Conservation (phyloP, 2,113 vertebrate genomes). For the Gymnarchus niloticus region DNA sequence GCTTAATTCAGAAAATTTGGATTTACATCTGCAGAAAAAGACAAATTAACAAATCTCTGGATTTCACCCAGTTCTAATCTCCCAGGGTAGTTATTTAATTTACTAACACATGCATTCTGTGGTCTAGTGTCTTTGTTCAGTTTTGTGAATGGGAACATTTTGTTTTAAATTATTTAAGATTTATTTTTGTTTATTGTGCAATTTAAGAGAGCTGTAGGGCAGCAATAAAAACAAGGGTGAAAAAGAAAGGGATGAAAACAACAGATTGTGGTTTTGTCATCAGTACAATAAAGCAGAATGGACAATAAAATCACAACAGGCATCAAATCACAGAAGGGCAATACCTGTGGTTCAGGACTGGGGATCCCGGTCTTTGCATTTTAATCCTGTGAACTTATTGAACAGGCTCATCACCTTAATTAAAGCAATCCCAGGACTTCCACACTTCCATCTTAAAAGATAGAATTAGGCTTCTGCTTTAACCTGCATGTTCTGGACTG, state of each 20-base stretch:
- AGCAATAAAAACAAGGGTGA: not conserved
- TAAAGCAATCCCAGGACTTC: not conserved
- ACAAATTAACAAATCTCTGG: not conserved
- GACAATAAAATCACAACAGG: no score
- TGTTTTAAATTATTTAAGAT: not conserved
- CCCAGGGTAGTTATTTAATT: not conserved
- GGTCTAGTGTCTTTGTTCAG: not conserved
- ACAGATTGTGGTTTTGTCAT: no score
- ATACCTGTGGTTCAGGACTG: not conserved
- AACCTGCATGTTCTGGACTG: not conserved
- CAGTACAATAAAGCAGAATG: no score
- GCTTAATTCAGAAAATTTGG: not conserved
- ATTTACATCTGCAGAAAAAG: not conserved
- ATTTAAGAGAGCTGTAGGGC: not conserved
- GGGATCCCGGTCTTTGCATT: no score
- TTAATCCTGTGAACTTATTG: no score
- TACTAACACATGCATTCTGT: not conserved
- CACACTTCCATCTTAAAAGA: not conserved
- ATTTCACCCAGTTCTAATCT: not conserved
- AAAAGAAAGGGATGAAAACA: no score
- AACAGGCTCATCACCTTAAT: not conserved
- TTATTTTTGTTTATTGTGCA: not conserved
- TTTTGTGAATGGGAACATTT: not conserved
- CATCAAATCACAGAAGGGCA: no score
- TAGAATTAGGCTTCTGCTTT: not conserved